Conservation (phyloP, 2,888 invertebrate genomes). For the Doris montereyensis region DNA sequence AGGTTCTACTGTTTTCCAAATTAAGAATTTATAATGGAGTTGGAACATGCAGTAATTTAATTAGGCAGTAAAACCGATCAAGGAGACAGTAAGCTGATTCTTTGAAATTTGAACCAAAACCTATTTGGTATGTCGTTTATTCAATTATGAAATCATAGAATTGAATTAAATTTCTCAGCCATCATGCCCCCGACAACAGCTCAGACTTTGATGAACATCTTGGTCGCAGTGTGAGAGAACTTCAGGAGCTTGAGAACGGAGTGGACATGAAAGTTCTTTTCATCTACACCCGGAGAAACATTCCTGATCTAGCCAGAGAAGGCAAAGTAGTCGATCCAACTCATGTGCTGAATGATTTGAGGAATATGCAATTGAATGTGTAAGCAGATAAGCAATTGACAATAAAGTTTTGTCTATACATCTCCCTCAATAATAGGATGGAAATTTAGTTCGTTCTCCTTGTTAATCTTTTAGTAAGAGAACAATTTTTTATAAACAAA, state of each 20-base stretch:
- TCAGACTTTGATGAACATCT: conserved; percentile 69
- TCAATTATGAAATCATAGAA: too few species aligned
- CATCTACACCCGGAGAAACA: conserved; percentile 58
- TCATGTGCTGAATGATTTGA: conserved; percentile 58
- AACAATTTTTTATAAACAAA: too few species aligned
- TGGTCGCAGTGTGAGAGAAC: conserved; percentile 59
- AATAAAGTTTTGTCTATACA: background rate
- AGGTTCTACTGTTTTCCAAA: too few species aligned
- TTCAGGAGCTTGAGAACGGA: conserved; percentile 57
- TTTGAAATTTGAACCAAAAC: too few species aligned
- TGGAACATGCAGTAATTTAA: too few species aligned
- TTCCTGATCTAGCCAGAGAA: conserved; percentile 52
- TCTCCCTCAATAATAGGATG: background rate
- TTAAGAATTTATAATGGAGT: too few species aligned
- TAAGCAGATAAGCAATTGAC: conserved; percentile 46
- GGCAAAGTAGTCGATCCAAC: conserved; percentile 56
- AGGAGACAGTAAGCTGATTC: too few species aligned
- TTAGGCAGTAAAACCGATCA: too few species aligned
- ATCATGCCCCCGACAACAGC: conserved; percentile 68
- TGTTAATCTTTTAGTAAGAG: too few species aligned
- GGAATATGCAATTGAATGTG: conserved; percentile 57
- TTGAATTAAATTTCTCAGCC: conserved; percentile 59
- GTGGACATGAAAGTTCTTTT: conserved; percentile 58
- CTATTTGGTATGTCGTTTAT: too few species aligned
- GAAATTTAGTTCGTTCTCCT: too few species aligned